phyloP scores from a whole-genome alignment of 2,888 invertebrate genomes.

The Stenolophus ochropezus region DNA sequence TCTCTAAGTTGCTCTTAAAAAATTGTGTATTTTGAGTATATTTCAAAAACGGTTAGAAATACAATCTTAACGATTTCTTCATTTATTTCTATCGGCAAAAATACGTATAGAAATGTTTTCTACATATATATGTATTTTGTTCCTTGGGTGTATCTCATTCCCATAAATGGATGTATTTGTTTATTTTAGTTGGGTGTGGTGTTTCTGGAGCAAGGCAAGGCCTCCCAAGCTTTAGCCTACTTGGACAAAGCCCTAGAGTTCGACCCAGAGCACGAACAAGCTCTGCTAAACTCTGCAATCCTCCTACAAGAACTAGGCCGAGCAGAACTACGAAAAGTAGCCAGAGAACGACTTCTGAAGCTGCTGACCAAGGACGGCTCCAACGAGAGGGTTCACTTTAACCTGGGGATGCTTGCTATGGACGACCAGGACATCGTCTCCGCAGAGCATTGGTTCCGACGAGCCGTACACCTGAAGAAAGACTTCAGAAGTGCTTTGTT shows the following conservation, averaged over 20 bases:
- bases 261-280: constrained; percentile 96
- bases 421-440: constrained; percentile 92
- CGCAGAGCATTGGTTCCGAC: constrained; percentile 92
- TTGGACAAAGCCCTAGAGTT: constrained; percentile 94
- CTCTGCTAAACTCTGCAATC: constrained; percentile 95
- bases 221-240: constrained; percentile 92
- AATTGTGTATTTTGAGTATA: too few species aligned
- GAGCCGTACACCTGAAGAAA: constrained; percentile 88
- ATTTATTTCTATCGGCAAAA: too few species aligned
- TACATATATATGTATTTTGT: too few species aligned
- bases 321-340: constrained; percentile 85
- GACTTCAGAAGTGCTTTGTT: constrained; percentile 96
- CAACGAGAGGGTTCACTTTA: constrained; percentile 95
- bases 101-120: too few species aligned
- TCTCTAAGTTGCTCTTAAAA: too few species aligned
- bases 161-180: constrained; percentile 1
- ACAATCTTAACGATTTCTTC: too few species aligned
- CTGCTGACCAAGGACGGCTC: constrained; percentile 84
- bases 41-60: too few species aligned
- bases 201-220: constrained; percentile 92
- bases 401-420: constrained; percentile 97
- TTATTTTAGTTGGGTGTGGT: constrained; percentile 91
- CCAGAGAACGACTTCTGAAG: constrained; percentile 87
- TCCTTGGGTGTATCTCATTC: too few species aligned
- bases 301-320: constrained; percentile 92